Evolutionary conservation across 2,113 vertebrate genomes (phyloP).

Genomic region (Sigmodon hispidus): DNA sequence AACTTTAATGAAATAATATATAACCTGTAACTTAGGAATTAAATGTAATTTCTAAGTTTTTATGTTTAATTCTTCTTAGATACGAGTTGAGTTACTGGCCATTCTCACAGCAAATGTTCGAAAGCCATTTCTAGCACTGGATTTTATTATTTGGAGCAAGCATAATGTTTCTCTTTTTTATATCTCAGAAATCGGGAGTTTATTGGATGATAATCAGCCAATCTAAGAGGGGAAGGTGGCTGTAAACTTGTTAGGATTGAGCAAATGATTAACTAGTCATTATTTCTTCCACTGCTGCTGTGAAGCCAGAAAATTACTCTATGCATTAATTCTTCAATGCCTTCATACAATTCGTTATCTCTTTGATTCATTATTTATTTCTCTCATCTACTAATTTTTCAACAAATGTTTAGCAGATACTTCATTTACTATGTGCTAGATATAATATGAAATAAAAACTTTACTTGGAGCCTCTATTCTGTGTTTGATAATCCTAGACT

Average conservation of each 20-base stretch:
- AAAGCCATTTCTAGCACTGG: background rate
- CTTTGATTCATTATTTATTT: background rate
- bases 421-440: background rate
- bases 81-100: background rate
- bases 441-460: background rate
- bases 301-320: background rate
- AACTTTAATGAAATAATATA: background rate
- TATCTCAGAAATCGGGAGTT: background rate
- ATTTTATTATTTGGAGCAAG: background rate
- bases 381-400: background rate
- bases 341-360: background rate
- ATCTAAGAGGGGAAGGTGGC: background rate
- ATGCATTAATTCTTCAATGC: background rate
- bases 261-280: background rate
- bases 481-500: background rate
- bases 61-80: background rate
- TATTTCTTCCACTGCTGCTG: background rate
- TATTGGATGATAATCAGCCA: background rate
- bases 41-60: background rate
- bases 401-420: background rate
- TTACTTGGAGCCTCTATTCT: background rate
- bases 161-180: background rate
- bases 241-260: background rate
- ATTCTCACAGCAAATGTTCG: background rate
- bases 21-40: background rate